A percentile compares a stretch with the other conserved stretches of the same genome.
These are phyloP conservation scores for Mustela erminea DNA, from an alignment of 2,797 vertebrate genomes.

Conservation along the genomic window DNA sequence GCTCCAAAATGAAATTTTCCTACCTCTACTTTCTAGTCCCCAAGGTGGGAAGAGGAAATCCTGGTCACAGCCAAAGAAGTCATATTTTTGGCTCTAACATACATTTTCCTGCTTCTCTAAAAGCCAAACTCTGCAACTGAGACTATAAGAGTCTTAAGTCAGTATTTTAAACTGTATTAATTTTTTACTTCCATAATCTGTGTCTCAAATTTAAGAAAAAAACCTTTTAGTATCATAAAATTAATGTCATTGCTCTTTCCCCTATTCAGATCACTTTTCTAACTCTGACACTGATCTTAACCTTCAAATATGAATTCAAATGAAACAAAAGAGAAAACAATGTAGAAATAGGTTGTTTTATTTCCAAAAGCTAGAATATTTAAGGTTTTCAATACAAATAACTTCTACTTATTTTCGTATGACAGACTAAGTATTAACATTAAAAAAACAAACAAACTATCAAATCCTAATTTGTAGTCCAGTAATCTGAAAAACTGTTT, in stretches of 20 bases:
- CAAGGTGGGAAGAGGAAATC: constrained; percentile 91
- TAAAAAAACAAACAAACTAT: constrained; percentile 36
- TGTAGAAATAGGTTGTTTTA: background rate
- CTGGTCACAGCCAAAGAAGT: constrained; percentile 91
- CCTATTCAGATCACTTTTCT: constrained; percentile 63
- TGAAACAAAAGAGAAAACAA: constrained; percentile 62
- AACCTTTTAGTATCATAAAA: constrained; percentile 79
- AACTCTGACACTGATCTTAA: constrained; percentile 58
- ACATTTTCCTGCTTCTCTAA: constrained; percentile 88
- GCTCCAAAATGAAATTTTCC: constrained; percentile 91
- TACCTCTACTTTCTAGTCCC: constrained; percentile 89
- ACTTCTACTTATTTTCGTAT: constrained; percentile 41
- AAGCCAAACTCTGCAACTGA: constrained; percentile 85
- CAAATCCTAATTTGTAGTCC: background rate
- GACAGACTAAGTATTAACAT: background rate
- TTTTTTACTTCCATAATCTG: constrained; percentile 86
- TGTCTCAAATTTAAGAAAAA: constrained; percentile 81
- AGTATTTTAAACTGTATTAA: constrained; percentile 83
- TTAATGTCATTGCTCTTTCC: constrained; percentile 61
- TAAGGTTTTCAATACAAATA: constrained; percentile 35
- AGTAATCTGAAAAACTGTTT: constrained; percentile 44
- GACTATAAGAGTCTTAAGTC: constrained; percentile 85
- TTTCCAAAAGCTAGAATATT: constrained; percentile 40
- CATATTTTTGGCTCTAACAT: constrained; percentile 88
- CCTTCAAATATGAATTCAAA: constrained; percentile 64